Conservation (phyloP, 23 tunicate genomes). For the Trididemnum clinides region DNA sequence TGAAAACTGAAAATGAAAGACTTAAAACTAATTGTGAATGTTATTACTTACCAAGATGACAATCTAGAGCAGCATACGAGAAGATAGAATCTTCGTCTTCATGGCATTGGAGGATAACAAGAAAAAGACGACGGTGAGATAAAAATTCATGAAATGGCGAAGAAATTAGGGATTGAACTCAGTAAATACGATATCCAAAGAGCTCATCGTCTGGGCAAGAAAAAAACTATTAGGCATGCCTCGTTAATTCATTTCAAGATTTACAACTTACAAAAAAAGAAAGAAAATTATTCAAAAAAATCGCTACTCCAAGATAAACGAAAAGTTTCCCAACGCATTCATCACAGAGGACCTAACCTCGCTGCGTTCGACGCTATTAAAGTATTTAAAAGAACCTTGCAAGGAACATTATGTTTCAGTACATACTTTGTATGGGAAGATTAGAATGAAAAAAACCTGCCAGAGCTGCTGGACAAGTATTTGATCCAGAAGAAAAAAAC, state of each 20-base stretch:
- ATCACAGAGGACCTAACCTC: slow-evolving; percentile 19
- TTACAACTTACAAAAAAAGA: neutral
- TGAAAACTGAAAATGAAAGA: neutral
- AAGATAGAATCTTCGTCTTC: slow-evolving; percentile 11
- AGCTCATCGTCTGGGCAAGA: slow-evolving; percentile 10
- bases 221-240: neutral
- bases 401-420: neutral
- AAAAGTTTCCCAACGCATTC: neutral
- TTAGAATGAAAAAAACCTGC: slow-evolving; percentile 7
- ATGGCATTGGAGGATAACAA: neutral
- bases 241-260: neutral
- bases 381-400: slow-evolving; percentile 10
- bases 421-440: neutral
- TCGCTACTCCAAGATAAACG: neutral
- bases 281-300: neutral
- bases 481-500: neutral
- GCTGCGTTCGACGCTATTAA: neutral
- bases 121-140: slow-evolving; percentile 11
- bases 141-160: neutral
- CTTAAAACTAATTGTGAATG: neutral
- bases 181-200: neutral
- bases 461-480: neutral
- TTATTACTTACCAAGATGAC: neutral
- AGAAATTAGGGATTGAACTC: neutral
- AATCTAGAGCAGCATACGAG: slow-evolving; percentile 3